Percentiles rank a stretch among this genome's conserved stretches.
Conservation (phyloP, 2,797 vertebrate genomes). For the Esox masquinongy region DNA sequence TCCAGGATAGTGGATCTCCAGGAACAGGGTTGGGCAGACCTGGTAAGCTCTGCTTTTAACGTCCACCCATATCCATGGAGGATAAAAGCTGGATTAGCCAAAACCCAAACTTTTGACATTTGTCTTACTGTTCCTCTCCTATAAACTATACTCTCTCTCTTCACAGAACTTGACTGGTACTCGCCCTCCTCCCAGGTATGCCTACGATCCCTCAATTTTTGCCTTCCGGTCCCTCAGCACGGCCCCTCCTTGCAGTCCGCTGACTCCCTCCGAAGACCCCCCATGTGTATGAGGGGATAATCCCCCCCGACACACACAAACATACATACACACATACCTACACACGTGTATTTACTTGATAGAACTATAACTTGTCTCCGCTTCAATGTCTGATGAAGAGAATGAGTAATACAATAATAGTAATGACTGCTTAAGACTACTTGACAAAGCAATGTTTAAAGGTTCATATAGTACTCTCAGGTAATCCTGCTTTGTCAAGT, state of each 20-base stretch:
- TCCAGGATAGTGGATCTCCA: no score
- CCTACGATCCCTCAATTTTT: conserved; percentile 88
- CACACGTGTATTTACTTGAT: background rate
- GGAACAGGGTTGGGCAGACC: no score
- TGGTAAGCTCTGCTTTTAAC: background rate
- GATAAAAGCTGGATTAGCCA: conserved; percentile 18
- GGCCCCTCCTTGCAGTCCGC: conserved; percentile 82
- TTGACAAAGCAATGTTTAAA: conserved; percentile 33
- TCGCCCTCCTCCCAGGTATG: conserved; percentile 78
- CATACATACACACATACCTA: background rate
- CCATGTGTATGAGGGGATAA: conserved; percentile 70
- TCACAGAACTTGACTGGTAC: conserved; percentile 78
- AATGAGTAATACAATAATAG: conserved; percentile 42
- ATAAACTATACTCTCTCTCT: conserved; percentile 26
- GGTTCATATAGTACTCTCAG: conserved; percentile 67
- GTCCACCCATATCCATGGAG: conserved; percentile 4
- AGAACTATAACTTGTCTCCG: conserved; percentile 32
- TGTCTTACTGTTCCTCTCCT: background rate
- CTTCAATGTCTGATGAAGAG: conserved; percentile 35
- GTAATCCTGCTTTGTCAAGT: conserved; percentile 52
- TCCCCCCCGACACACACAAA: conserved; percentile 1
- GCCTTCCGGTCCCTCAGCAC: conserved; percentile 89
- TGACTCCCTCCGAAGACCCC: conserved; percentile 83
- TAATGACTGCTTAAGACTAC: conserved; percentile 37
- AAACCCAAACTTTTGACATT: conserved; percentile 11